Conservation (phyloP, 2,113 vertebrate species). For the Myiagra hebetior region DNA sequence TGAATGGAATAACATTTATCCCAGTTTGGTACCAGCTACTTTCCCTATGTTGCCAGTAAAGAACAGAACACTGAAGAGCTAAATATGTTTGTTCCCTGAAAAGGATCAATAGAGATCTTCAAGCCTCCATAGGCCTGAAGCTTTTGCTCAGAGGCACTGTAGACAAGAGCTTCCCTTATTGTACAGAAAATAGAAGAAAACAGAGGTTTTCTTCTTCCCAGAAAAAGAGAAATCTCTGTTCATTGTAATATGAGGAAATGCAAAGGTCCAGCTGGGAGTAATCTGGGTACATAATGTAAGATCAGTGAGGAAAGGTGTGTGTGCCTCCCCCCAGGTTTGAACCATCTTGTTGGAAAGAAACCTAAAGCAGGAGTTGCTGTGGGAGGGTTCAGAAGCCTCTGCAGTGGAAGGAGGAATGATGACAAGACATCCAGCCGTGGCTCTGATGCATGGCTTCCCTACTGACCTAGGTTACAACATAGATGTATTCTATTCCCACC, state of each 20-base stretch:
- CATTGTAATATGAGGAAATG: not conserved
- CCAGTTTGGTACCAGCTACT: not conserved
- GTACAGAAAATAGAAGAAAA: not conserved
- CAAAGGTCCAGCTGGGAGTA: not conserved
- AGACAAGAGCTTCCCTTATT: not conserved
- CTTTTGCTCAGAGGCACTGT: not conserved
- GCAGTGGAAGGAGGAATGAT: not conserved
- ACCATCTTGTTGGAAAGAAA: not conserved
- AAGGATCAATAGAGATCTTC: not conserved
- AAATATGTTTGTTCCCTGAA: not conserved
- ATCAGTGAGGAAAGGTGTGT: not conserved
- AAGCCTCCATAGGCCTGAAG: not conserved
- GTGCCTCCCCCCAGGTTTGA: not conserved
- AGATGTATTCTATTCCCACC: no score
- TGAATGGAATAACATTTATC: not conserved
- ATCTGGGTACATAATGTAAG: not conserved
- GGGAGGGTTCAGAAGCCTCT: not conserved
- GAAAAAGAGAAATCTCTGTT: not conserved
- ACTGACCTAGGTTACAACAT: no score
- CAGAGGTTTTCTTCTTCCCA: not conserved
- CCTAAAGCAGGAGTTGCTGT: not conserved
- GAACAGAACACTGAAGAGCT: not conserved
- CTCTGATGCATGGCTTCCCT: not conserved
- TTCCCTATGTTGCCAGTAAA: not conserved
- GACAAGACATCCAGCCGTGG: not conserved